Percentiles rank a stretch among this genome's conserved stretches.
Evolutionary conservation across 2,113 vertebrate species (phyloP).

Genomic region (Calyptommatus sinebrachiatus): DNA sequence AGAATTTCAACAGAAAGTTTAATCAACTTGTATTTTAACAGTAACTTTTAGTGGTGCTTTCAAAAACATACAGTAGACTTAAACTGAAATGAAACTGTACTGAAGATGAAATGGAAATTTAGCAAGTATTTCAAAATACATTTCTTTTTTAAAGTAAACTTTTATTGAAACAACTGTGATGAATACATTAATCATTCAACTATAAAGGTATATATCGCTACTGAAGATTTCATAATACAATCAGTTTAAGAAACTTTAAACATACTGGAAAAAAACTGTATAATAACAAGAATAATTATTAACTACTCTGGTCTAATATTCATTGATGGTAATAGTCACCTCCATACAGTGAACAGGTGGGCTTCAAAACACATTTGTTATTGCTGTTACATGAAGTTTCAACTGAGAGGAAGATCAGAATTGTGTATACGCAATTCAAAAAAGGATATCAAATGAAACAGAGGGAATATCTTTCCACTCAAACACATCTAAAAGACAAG

Average conservation of each 20-base stretch:
- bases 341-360: too few species aligned
- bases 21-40: neutral
- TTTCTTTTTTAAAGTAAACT: neutral
- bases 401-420: neutral
- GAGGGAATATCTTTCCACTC: neutral
- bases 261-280: too few species aligned
- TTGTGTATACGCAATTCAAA: neutral
- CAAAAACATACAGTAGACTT: neutral
- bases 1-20: neutral
- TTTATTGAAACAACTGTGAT: too few species aligned
- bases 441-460: neutral
- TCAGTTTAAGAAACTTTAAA: too few species aligned
- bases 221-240: too few species aligned
- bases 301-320: too few species aligned
- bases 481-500: neutral
- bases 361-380: neutral
- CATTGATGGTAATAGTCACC: too few species aligned
- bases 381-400: constrained; percentile 31
- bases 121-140: constrained; percentile 14
- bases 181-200: too few species aligned
- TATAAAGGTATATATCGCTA: too few species aligned
- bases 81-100: neutral
- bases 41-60: neutral
- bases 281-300: too few species aligned
- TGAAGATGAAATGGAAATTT: constrained; percentile 12